phyloP scores from a whole-genome alignment of 2,797 vertebrate genomes.

The Trachops cirrhosus region DNA sequence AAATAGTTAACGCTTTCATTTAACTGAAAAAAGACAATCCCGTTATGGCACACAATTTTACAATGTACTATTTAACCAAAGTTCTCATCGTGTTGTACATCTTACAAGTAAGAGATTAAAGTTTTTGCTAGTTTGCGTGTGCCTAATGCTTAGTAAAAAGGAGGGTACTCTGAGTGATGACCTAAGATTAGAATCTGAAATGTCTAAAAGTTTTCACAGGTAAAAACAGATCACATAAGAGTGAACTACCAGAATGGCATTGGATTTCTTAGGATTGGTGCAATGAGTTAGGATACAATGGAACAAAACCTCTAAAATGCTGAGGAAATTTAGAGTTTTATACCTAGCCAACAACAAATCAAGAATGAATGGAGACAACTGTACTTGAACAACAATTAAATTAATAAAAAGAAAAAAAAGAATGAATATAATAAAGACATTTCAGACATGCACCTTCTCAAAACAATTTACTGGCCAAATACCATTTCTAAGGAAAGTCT shows the following conservation, averaged over 20 bases:
- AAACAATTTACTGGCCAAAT: conserved; percentile 28
- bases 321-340: neutral
- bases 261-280: neutral
- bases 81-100: neutral
- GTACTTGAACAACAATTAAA: too few species aligned
- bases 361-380: neutral
- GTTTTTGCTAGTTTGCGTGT: neutral
- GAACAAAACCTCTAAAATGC: neutral
- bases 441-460: neutral
- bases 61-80: neutral
- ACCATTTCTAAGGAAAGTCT: conserved; percentile 25
- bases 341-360: neutral
- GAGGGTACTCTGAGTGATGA: neutral
- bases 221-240: neutral
- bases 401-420: neutral
- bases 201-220: neutral
- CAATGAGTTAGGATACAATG: neutral
- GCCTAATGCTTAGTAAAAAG: neutral
- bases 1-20: neutral
- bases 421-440: neutral
- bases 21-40: neutral
- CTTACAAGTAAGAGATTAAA: neutral
- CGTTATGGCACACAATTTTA: neutral
- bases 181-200: neutral
- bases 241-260: neutral